phyloP scores from a whole-genome alignment of 1,140 invertebrate species.

The Heliconius nattereri region DNA sequence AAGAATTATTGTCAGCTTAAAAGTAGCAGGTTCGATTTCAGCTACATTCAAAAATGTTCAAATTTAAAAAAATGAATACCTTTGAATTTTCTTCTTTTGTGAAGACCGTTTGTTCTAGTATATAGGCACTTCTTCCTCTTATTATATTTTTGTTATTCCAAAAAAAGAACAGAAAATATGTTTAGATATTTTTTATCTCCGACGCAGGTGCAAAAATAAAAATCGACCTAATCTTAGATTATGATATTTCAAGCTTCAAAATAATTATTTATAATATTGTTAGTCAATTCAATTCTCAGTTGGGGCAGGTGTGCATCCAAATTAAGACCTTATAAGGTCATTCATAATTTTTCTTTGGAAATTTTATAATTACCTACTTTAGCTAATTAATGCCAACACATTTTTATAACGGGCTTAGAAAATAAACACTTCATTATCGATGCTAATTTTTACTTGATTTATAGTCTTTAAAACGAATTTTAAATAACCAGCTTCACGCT shows the following conservation, averaged over 20 bases:
- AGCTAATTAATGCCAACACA: constrained; percentile 33
- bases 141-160: not conserved
- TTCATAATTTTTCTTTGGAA: constrained; percentile 20
- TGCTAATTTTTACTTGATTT: constrained; percentile 28
- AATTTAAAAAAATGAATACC: too few species aligned
- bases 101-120: too few species aligned
- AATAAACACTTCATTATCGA: constrained; percentile 34
- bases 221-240: not conserved
- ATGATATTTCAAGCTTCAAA: not conserved
- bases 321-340: constrained; percentile 17
- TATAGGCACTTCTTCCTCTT: too few species aligned
- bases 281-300: constrained; percentile 25
- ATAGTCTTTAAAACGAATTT: not conserved
- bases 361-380: constrained; percentile 32
- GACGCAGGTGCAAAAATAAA: not conserved
- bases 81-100: too few species aligned
- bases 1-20: too few species aligned
- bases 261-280: constrained; percentile 8
- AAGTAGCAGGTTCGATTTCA: too few species aligned
- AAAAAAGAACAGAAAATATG: not conserved
- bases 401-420: constrained; percentile 28
- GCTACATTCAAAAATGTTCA: too few species aligned
- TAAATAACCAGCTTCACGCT: not conserved
- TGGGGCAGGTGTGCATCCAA: constrained; percentile 29
- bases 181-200: not conserved